Base-by-base conservation (phyloP, 2,888 invertebrate species). In the Rotaria magnacalcarata region DNA sequence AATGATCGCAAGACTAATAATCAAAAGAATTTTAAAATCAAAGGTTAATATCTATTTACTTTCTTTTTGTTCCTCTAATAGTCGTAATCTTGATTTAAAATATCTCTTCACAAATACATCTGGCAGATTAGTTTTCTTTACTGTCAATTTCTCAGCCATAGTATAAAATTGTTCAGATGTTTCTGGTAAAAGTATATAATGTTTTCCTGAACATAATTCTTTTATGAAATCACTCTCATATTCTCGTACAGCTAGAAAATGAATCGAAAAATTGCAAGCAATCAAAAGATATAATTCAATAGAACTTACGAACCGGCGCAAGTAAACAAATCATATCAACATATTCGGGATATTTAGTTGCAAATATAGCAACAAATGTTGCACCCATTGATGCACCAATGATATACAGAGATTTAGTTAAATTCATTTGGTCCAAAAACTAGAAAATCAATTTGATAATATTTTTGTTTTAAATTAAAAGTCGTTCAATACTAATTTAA, bases 301-400 rank as follows among this genome's bases (percentile, higher is more conserved):
- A 67, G 2, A 34, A 34, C 16, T 67, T 67, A 67, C 67, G 16
- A 34, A 34, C 34, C 1, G 67, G 67, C 4, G 67, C 34, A 16
- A 67, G 27, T 67, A 67, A 67, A 67, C 67, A 67, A 14, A 67
- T 34, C 67, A 67, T 67, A 16, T 7, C 19, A 19, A 91, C 89
- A 27, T 89, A 87, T 2, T 90, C 88, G 0, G 90, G 90, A 87
- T 89, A 90, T 21, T 89, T 87, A 4, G 89, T 89, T 34, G 90
- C 89, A 88, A 90, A 91, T 47, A 90, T 87, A 7, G 90, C 89
- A 0, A 89, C 90, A 34, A 91, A 88, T 19, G 89, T 92, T 2
- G 92, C 93, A 2, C 93, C 93, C 88, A 93, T 89, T 74, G 89
- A 89, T 87, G 89, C 88, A 11, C 90, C 90, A 21, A 89, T 88